Base-by-base conservation (phyloP, 2,888 invertebrate species). In the Hipparchia semele region DNA sequence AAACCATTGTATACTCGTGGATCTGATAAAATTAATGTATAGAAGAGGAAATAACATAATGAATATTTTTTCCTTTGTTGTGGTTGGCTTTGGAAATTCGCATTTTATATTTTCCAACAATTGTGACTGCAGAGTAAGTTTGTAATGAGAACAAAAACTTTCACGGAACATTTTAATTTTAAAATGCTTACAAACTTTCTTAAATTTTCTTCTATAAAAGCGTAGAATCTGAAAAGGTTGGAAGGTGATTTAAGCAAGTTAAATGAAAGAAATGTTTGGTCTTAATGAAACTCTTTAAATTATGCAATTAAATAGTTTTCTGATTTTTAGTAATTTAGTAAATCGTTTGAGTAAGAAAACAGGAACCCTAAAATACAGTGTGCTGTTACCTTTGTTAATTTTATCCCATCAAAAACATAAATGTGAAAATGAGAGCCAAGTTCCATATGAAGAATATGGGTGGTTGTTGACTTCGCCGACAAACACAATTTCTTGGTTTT, bases 171-270 rank as follows among this genome's bases (percentile, higher is more conserved):
- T 46, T 68, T 59, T 59, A 68, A 68, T 59, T 59, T 46, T 59
- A 68, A 59, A 49, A 33, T 12, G 45, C 46, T 68, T 59, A 49
- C 59, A 59, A 68, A 23, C 46, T 49, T 68, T 68, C 67, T 62
- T 13, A 62, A 49, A 3, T 13, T 49, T 51, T 46, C 45, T 61
- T 65, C 10, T 23, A 33, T 23, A 6, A 65, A 64, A 7, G 64
- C 46, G 61, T 62, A n/a, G n/a, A 53, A 65, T 51, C 23, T 13
- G 6, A 33, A 65, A 65, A 65, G 5, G 23, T 51, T 53, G 64
- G 33, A 65, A 65, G 23, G 51, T 65, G 64, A 65, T 65, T 53
- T 65, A 13, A 49, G 62, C 13, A 51, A 65, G 33, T 65, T 65
- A 33, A 65, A 65, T 33, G 49, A 23, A 23, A 64, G 9, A 65